Conservation (phyloP, 1,140 invertebrate species). For the Hyphantria cunea region DNA sequence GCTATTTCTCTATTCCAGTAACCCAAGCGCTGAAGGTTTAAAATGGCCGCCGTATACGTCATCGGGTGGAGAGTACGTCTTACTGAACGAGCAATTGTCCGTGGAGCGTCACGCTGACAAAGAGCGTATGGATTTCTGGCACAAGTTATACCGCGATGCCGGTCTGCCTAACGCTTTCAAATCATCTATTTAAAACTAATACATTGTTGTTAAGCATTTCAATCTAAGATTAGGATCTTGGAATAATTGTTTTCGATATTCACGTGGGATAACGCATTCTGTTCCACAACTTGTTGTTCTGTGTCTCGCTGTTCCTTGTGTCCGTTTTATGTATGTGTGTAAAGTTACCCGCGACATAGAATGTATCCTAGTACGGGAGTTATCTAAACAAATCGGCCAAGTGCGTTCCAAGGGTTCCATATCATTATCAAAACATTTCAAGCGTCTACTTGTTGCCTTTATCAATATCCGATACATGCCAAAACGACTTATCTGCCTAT, state of each 20-base stretch:
- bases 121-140: conserved; percentile 57
- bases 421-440: too few relatives aligned
- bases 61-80: conserved; percentile 43
- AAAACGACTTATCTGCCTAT: too few relatives aligned
- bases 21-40: conserved; percentile 40
- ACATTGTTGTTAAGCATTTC: not conserved
- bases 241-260: not conserved
- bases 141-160: conserved; percentile 55
- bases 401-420: too few relatives aligned
- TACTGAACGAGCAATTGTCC: conserved; percentile 41
- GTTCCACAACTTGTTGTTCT: too few relatives aligned
- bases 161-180: conserved; percentile 42
- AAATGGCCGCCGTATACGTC: conserved; percentile 49
- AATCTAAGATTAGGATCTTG: not conserved
- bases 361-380: too few relatives aligned
- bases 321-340: too few relatives aligned
- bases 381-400: too few relatives aligned
- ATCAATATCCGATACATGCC: too few relatives aligned
- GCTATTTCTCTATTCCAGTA: conserved; percentile 49
- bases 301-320: too few relatives aligned
- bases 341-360: too few relatives aligned
- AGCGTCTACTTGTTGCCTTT: too few relatives aligned
- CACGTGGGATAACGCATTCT: too few relatives aligned
- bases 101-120: conserved; percentile 41
- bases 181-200: conserved; percentile 5